Conservation (phyloP, 1,140 invertebrate genomes). For the Tetranychus urticae region DNA sequence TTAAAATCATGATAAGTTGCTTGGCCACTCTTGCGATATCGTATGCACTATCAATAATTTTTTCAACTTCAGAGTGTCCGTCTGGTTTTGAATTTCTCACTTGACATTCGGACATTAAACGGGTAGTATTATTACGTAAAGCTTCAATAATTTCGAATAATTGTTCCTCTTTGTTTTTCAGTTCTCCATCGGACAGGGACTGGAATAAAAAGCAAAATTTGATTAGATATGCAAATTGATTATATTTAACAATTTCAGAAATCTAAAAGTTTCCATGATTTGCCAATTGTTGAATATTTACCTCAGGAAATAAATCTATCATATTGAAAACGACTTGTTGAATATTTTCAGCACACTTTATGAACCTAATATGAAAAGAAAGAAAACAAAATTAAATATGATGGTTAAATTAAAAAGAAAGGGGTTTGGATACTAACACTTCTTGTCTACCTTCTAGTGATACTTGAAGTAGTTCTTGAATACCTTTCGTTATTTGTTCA, state of each 20-base stretch:
- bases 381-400: neutral
- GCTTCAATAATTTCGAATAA: neutral
- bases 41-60: neutral
- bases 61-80: neutral
- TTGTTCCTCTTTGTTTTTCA: neutral
- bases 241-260: neutral
- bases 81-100: neutral
- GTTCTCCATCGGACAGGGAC: neutral
- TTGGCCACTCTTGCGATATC: neutral
- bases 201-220: neutral
- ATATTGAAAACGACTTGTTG: slow-evolving; percentile 45
- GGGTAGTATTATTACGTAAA: neutral
- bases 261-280: neutral
- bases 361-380: slow-evolving; percentile 24
- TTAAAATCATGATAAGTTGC: neutral
- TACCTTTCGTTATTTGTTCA: slow-evolving; percentile 58
- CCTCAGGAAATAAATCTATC: slow-evolving; percentile 46
- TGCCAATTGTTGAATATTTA: slow-evolving; percentile 18
- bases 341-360: slow-evolving; percentile 51
- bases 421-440: slow-evolving; percentile 16
- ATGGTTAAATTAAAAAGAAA: neutral
- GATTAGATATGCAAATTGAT: neutral
- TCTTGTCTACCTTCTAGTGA: slow-evolving; percentile 36
- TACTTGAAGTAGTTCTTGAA: slow-evolving; percentile 56
- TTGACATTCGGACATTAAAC: neutral